Percentiles rank a stretch among this genome's conserved stretches.
Evolutionary conservation across 2,113 vertebrate species (phyloP).

Genomic region (Antechinus flavipes): DNA sequence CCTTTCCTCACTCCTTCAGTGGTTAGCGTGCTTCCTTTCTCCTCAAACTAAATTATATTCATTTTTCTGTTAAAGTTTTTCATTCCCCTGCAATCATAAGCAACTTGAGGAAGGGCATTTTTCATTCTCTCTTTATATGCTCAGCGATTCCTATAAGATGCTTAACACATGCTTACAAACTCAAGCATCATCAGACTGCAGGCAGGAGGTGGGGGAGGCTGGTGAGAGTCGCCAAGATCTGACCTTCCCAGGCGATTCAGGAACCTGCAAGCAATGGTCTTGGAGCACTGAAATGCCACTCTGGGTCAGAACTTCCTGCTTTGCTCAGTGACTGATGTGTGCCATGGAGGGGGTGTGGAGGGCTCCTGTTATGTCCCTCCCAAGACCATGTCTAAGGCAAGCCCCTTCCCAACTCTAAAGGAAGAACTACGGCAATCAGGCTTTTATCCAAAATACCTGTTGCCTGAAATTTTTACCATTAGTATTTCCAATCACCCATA

Average conservation of each 20-base stretch:
- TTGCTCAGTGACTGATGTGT: neutral
- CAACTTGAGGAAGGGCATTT: neutral
- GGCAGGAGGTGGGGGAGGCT: neutral
- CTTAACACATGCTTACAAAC: neutral
- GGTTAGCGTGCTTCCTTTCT: neutral
- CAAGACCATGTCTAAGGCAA: neutral
- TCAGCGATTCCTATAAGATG: rapidly evolving
- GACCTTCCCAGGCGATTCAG: neutral
- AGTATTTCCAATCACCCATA: neutral
- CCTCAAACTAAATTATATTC: neutral
- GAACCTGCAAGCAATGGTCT: neutral
- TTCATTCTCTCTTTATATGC: neutral
- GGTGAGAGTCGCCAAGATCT: neutral
- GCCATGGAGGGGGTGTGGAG: neutral
- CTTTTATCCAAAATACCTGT: neutral
- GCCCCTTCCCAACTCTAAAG: neutral
- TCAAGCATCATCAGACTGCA: neutral
- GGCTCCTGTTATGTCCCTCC: neutral
- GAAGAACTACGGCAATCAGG: neutral
- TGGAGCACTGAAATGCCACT: neutral
- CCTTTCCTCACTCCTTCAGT: neutral
- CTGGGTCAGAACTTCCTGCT: neutral
- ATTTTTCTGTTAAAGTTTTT: neutral
- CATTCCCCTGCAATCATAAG: neutral
- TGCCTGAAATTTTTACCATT: neutral